These are phyloP conservation scores for Fistularia commersonii DNA, from an alignment of 2,797 vertebrate genomes.

Conservation along the genomic window DNA sequence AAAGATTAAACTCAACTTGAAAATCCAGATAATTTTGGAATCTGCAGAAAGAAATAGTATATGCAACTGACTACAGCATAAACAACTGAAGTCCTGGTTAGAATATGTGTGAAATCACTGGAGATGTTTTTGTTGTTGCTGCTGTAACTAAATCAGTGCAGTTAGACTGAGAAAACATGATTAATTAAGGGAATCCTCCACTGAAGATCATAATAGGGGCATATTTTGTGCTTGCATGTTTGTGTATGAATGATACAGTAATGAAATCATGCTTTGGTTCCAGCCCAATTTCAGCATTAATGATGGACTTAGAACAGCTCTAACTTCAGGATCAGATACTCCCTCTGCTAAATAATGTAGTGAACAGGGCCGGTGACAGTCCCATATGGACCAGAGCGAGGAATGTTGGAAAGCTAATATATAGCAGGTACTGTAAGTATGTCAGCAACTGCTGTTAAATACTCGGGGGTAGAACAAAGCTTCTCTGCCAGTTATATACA, in stretches of 20 bases:
- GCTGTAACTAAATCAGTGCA: constrained; percentile 46
- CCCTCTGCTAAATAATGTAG: constrained; percentile 74
- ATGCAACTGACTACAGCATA: too few species aligned
- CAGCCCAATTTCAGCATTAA: constrained; percentile 62
- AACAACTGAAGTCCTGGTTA: constrained; percentile 2
- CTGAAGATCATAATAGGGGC: constrained; percentile 44
- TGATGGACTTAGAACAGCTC: constrained; percentile 62
- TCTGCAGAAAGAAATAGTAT: too few species aligned
- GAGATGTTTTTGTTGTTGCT: constrained; percentile 40
- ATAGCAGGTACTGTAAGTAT: constrained; percentile 62
- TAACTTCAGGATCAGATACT: constrained; percentile 68
- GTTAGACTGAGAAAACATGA: constrained; percentile 47
- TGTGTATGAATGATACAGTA: constrained; percentile 19
- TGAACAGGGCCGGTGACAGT: constrained; percentile 47
- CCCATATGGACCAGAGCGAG: constrained; percentile 54
- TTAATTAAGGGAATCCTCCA: constrained; percentile 48
- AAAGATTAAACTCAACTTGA: too few species aligned
- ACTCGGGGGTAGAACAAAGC: constrained; percentile 31
- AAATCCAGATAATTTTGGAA: too few species aligned
- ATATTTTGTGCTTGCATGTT: constrained; percentile 31
- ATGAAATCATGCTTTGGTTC: constrained; percentile 41
- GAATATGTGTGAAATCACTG: constrained; percentile 22
- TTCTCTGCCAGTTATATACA: constrained; percentile 51
- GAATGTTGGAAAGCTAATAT: constrained; percentile 43
- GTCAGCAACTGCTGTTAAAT: constrained; percentile 59